Conservation (phyloP, 2,888 invertebrate genomes). For the Pimpla rufipes region DNA sequence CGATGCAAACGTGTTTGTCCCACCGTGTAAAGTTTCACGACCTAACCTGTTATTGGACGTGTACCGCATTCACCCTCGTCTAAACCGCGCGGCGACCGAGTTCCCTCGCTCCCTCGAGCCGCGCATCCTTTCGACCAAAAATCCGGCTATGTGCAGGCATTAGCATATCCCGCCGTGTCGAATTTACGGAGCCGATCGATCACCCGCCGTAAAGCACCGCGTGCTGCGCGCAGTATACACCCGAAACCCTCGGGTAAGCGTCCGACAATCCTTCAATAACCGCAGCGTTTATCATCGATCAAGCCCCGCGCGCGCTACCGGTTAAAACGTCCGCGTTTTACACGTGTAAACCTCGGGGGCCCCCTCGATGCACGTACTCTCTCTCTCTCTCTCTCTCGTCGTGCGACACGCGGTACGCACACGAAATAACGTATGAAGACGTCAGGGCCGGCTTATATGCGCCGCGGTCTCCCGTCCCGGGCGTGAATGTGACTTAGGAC, state of each 20-base stretch:
- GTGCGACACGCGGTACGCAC: constrained; percentile 39
- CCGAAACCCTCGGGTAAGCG: background rate
- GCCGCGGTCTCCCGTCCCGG: constrained; percentile 8
- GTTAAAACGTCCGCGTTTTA: constrained; percentile 18
- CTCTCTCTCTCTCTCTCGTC: too few relatives aligned
- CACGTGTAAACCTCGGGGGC: constrained; percentile 38
- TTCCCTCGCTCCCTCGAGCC: too few relatives aligned
- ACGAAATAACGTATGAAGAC: constrained; percentile 59
- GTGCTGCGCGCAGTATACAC: background rate
- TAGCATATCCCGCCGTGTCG: too few relatives aligned
- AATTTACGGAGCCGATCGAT: too few relatives aligned
- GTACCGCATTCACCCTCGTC: too few relatives aligned
- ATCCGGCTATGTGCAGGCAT: too few relatives aligned
- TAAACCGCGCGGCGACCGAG: too few relatives aligned
- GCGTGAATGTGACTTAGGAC: constrained; percentile 49
- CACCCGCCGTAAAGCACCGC: background rate
- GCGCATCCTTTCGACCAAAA: too few relatives aligned
- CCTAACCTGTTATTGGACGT: too few relatives aligned
- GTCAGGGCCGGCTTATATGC: constrained; percentile 15
- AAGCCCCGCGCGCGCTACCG: background rate
- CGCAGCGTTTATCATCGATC: constrained; percentile 9
- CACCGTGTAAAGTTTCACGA: too few relatives aligned
- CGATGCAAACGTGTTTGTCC: too few relatives aligned
- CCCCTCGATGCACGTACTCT: background rate
- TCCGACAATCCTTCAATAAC: constrained; percentile 21